Evolutionary conservation across 2,888 invertebrate genomes (phyloP), one percentile per base, ranked within the genome.

Genomic region (Rosalia funebris): DNA sequence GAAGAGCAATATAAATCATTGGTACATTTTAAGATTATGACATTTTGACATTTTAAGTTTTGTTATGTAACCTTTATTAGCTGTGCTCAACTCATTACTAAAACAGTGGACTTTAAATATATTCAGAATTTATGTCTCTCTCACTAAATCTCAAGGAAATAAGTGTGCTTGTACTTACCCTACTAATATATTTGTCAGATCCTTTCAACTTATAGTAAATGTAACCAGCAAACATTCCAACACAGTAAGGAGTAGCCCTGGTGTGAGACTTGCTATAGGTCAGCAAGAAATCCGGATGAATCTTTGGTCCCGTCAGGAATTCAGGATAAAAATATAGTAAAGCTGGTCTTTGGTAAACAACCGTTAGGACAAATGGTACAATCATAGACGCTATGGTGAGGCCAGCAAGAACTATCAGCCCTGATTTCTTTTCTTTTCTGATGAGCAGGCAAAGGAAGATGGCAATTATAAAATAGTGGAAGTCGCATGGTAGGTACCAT

Each of bases 401-500:
- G 0, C 78, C 25, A 0, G 71, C 68, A 1, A 83, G 77, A 3
- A 82, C 65, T n/a, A 75, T 64, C 9, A 84, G 58, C 0, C 85
- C 86, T 0, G 82, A 20, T 10, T 73, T 77, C 0, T 81, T 82
- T 3, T 75, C 72, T 9, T 77, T 80, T 39, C 80, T 81, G 69
- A 86, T 83, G 9, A 86, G 46, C 65, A 82, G 76, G 68, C 82
- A 84, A 11, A 84, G 67, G 12, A 84, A 72, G n/a, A 86, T 77
- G 0, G 85, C 84, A 11, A 88, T 74, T 44, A 87, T 78, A 78
- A 88, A 89, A 79, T 85, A 87, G 75, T 90, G 90, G 79, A 89
- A 88, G 77, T 90, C 90, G 61, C 88, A 88, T 0, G 90, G 87
- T 32, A 90, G 83, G 78, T 89, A 89, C 90, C 90, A 90, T 0